Evolutionary conservation across 2,113 vertebrate genomes (phyloP).

Genomic region (Callipepla squamata): DNA sequence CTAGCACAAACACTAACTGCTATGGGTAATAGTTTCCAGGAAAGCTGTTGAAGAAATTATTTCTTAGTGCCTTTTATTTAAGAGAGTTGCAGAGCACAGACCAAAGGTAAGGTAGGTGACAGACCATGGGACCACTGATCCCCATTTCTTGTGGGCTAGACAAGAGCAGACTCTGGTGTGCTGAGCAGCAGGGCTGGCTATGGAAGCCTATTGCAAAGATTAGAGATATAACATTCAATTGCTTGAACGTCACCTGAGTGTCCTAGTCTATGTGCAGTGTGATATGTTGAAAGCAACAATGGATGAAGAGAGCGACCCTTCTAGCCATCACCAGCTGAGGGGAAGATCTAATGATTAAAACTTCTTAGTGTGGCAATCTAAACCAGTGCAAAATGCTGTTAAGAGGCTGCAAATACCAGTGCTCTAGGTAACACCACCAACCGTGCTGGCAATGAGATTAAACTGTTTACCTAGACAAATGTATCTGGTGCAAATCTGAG

Average conservation of each 20-base stretch:
- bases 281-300: background rate
- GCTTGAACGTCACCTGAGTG: background rate
- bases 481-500: background rate
- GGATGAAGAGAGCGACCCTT: background rate
- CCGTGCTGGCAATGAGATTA: background rate
- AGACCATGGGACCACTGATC: rapidly evolving
- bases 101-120: background rate
- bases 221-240: background rate
- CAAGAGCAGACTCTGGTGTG: rapidly evolving
- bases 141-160: background rate
- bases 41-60: background rate
- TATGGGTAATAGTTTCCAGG: background rate
- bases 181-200: rapidly evolving
- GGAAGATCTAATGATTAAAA: background rate
- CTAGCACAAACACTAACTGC: background rate
- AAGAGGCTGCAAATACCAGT: background rate
- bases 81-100: background rate
- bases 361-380: background rate
- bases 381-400: background rate
- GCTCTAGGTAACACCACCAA: rapidly evolving
- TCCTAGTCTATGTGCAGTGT: background rate
- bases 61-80: background rate
- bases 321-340: background rate
- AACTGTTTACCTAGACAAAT: background rate
- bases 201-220: background rate